A percentile compares a stretch with the other conserved stretches of the same genome.
These are phyloP conservation scores for Oxygymnocypris stewartii DNA, from an alignment of 2,113 vertebrate species.

Conservation along the genomic window DNA sequence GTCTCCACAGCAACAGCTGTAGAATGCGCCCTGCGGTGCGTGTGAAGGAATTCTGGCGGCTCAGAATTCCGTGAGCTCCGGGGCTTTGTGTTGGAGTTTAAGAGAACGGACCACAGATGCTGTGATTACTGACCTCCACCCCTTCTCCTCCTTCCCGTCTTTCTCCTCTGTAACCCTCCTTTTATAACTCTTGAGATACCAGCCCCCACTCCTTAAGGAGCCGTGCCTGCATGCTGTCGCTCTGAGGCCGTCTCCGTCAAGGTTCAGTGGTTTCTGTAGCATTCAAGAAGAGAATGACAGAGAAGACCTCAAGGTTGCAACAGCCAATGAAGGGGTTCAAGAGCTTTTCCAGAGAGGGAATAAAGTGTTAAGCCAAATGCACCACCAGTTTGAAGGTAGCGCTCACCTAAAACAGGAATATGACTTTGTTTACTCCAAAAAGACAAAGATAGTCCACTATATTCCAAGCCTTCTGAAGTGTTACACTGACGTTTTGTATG, in stretches of 20 bases:
- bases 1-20: slow-evolving; percentile 66
- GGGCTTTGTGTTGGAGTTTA: slow-evolving; percentile 59
- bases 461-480: background rate
- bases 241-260: slow-evolving; percentile 40
- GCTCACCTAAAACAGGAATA: background rate
- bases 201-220: slow-evolving; percentile 44
- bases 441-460: background rate
- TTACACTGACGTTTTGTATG: background rate
- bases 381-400: background rate
- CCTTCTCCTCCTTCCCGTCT: too few relatives aligned
- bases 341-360: background rate
- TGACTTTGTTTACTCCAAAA: background rate
- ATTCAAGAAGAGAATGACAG: background rate
- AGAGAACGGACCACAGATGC: slow-evolving; percentile 62
- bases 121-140: slow-evolving; percentile 63
- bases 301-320: background rate
- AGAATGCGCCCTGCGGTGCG: slow-evolving; percentile 66
- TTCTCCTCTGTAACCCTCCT: slow-evolving; percentile 31
- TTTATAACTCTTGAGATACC: slow-evolving; percentile 30
- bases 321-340: background rate
- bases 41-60: slow-evolving; percentile 65
- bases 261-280: slow-evolving; percentile 52
- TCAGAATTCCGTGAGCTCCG: slow-evolving; percentile 52
- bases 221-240: slow-evolving; percentile 64
- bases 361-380: background rate